Conservation (phyloP, 2,797 vertebrate genomes). For the Gorsachius magnificus region DNA sequence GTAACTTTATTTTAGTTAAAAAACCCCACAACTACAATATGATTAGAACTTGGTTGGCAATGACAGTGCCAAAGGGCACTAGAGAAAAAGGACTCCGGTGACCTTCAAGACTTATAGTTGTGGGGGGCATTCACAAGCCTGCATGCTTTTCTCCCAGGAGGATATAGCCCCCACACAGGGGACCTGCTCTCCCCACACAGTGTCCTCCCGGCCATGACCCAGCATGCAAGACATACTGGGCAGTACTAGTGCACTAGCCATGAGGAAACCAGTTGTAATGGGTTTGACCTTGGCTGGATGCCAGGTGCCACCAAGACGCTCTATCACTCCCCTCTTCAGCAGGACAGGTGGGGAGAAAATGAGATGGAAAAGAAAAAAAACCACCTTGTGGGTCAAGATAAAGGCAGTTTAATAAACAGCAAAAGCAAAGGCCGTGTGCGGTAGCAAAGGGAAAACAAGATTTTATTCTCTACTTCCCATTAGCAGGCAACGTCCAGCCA, state of each 20-base stretch:
- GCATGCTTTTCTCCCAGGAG: not conserved
- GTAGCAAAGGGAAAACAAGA: too few relatives aligned
- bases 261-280: not conserved
- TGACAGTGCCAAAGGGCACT: not conserved
- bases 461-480: too few relatives aligned
- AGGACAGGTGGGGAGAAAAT: too few relatives aligned
- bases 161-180: rapidly evolving
- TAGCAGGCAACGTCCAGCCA: too few relatives aligned
- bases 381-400: too few relatives aligned
- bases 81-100: not conserved
- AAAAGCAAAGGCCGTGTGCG: too few relatives aligned
- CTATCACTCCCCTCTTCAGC: too few relatives aligned
- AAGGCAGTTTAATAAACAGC: too few relatives aligned
- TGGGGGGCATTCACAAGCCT: not conserved
- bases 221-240: not conserved
- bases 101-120: not conserved
- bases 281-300: too few relatives aligned
- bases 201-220: not conserved
- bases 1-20: not conserved
- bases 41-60: not conserved
- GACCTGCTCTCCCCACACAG: not conserved
- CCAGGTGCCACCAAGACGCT: too few relatives aligned
- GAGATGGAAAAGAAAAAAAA: too few relatives aligned
- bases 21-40: not conserved
- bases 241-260: not conserved